Conservation (phyloP, 2,113 vertebrate genomes). For the Copsychus sechellarum region DNA sequence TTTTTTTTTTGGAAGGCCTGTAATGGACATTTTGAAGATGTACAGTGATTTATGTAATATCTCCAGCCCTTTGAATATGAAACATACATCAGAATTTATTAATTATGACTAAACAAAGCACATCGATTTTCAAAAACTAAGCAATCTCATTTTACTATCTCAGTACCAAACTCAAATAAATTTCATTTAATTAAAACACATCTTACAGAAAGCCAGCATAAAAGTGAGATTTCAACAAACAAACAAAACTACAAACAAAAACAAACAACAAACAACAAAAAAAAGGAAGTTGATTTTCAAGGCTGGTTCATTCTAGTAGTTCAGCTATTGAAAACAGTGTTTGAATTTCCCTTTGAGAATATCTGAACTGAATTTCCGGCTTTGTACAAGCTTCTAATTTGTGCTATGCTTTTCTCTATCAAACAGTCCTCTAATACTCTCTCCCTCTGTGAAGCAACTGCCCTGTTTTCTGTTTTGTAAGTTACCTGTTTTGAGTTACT, state of each 20-base stretch:
- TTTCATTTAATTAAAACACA: not conserved
- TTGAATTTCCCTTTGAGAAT: not conserved
- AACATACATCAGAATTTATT: not conserved
- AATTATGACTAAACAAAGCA: not conserved
- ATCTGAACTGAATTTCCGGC: not conserved
- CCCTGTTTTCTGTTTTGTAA: not conserved
- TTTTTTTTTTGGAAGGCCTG: not conserved
- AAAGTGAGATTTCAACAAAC: not conserved
- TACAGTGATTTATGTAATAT: rapidly evolving
- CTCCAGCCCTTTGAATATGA: not conserved
- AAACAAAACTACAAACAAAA: not conserved
- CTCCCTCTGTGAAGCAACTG: not conserved
- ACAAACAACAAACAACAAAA: not conserved
- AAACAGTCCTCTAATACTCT: not conserved
- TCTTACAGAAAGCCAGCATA: not conserved
- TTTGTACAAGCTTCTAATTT: not conserved
- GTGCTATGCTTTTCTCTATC: not conserved
- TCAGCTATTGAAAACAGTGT: not conserved
- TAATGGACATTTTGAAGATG: not conserved
- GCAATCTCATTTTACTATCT: not conserved
- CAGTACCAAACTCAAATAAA: not conserved
- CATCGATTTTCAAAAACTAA: not conserved
- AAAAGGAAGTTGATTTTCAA: not conserved
- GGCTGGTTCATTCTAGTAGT: not conserved
- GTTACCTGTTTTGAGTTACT: not conserved